phyloP scores from a whole-genome alignment of 1,140 invertebrate species.

The Euglossa dilemma region DNA sequence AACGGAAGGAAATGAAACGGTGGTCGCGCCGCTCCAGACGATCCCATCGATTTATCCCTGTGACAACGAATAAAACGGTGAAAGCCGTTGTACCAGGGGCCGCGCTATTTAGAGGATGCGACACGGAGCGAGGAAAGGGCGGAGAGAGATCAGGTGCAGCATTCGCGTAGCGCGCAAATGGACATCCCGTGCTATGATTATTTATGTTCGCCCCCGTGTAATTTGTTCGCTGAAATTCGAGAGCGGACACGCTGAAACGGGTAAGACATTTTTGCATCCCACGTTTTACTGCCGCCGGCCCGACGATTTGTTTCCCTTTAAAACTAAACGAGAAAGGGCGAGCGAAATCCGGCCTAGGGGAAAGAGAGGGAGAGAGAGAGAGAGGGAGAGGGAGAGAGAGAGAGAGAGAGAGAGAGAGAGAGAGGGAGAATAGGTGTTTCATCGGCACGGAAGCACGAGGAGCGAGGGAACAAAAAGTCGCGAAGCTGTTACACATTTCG shows the following conservation, averaged over 20 bases:
- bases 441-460: no score
- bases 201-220: conserved; percentile 47
- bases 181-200: conserved; percentile 52
- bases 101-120: background rate
- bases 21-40: background rate
- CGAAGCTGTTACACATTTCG: background rate
- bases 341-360: background rate
- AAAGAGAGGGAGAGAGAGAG: background rate
- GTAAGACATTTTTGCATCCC: background rate
- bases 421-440: background rate
- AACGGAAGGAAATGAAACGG: conserved; percentile 5
- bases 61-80: conserved; percentile 49
- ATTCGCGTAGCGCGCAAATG: conserved; percentile 51
- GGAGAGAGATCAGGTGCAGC: conserved; percentile 47
- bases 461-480: background rate
- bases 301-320: background rate
- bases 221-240: conserved; percentile 38
- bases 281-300: background rate
- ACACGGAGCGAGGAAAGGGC: no score
- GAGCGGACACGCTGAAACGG: background rate
- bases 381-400: background rate
- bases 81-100: conserved; percentile 7
- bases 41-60: conserved; percentile 38
- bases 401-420: no score
- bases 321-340: background rate